Percentiles rank a stretch among this genome's conserved stretches.
Conservation (phyloP, 2,113 vertebrate species). For the Zonotrichia leucophrys region DNA sequence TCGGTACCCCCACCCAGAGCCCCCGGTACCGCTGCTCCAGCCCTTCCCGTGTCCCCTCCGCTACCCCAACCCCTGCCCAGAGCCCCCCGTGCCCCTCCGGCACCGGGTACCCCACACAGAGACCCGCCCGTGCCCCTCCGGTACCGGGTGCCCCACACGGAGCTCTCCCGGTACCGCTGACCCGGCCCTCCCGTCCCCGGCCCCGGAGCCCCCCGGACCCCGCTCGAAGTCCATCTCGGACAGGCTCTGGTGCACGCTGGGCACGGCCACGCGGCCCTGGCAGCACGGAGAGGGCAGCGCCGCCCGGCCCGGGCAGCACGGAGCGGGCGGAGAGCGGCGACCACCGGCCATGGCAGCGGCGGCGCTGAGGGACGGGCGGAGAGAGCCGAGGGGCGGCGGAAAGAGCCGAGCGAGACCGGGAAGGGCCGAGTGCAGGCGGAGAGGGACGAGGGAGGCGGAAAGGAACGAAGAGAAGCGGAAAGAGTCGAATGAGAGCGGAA, state of each 20-base stretch:
- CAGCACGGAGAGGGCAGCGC: not conserved
- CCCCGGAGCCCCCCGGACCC: not conserved
- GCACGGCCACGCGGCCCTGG: not conserved
- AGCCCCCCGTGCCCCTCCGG: not conserved
- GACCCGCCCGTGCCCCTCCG: no score
- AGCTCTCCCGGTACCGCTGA: not conserved
- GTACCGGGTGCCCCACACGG: no score
- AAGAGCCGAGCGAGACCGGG: fast-evolving
- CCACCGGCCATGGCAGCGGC: not conserved
- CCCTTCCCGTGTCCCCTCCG: not conserved
- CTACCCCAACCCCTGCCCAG: not conserved
- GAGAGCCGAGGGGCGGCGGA: not conserved
- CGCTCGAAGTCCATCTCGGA: not conserved
- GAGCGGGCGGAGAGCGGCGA: not conserved
- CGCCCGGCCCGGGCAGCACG: not conserved
- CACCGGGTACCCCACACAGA: not conserved
- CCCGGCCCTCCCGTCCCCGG: no score
- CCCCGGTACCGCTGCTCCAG: not conserved
- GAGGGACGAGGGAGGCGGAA: no score
- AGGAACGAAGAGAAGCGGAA: not conserved
- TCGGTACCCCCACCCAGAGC: no score
- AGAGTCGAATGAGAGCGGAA: fast-evolving
- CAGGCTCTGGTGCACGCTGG: not conserved
- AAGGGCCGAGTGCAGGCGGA: not conserved
- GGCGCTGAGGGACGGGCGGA: not conserved